phyloP scores from a whole-genome alignment of 2,888 invertebrate species.

The Stegophylla sp. region DNA sequence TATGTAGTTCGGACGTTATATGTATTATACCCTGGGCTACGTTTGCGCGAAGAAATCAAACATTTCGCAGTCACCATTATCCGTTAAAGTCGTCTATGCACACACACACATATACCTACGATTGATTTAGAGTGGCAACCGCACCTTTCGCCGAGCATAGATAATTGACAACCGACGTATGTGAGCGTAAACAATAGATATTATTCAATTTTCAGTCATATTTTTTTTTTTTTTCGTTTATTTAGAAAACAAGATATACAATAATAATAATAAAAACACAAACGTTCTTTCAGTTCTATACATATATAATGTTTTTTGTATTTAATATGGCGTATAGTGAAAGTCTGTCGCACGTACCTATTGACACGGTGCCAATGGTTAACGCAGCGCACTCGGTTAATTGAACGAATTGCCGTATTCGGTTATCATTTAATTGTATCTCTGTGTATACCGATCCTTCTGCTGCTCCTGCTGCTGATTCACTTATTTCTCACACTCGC shows the following conservation, averaged over 20 bases:
- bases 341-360: neutral
- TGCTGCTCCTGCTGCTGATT: neutral
- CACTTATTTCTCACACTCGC: constrained; percentile 4
- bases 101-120: neutral
- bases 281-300: no score
- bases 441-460: no score
- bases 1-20: no score
- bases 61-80: neutral
- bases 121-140: neutral
- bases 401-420: constrained; percentile 50
- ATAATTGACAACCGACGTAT: neutral
- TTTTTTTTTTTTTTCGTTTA: constrained; percentile 5
- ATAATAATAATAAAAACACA: neutral
- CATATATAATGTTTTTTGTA: no score
- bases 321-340: neutral
- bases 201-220: constrained; percentile 8
- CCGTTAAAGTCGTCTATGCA: neutral
- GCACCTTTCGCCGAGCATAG: neutral
- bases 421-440: constrained; percentile 55
- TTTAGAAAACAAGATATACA: neutral
- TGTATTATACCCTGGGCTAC: no score
- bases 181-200: constrained; percentile 2
- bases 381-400: constrained; percentile 34
- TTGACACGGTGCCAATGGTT: constrained; percentile 35
- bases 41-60: no score